Evolutionary conservation across 2,797 vertebrate species (phyloP).

Genomic region (Spheniscus humboldti): DNA sequence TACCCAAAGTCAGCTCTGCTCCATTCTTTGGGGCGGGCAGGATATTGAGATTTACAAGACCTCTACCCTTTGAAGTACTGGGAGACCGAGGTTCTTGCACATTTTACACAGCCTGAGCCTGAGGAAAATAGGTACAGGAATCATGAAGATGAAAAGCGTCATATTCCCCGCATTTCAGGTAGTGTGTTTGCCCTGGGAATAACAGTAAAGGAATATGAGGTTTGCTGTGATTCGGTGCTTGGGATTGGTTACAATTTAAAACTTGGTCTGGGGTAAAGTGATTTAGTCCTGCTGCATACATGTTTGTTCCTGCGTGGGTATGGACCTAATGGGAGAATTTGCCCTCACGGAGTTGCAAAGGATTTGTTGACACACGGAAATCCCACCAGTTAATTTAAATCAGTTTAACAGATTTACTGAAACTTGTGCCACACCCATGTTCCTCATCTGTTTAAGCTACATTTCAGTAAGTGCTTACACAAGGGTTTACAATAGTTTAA

Average conservation of each 20-base stretch:
- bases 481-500: constrained; percentile 10
- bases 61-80: constrained; percentile 33
- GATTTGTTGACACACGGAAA: not conserved
- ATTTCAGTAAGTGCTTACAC: constrained; percentile 10
- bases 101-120: not conserved
- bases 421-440: not conserved
- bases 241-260: not conserved
- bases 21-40: constrained; percentile 15
- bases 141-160: not conserved
- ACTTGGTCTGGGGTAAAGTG: not conserved
- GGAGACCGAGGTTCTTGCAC: not conserved
- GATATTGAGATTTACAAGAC: constrained; percentile 23
- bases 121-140: not conserved
- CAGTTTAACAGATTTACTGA: constrained; percentile 9
- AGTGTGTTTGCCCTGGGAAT: not conserved
- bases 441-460: not conserved
- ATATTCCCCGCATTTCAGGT: not conserved
- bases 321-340: not conserved
- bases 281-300: not conserved
- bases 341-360: not conserved
- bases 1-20: not conserved
- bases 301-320: not conserved
- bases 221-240: not conserved
- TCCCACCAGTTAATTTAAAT: not conserved
- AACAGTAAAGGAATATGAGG: not conserved